Evolutionary conservation across 2,888 invertebrate genomes (phyloP), one percentile per base, ranked within the genome.

Genomic region (Mylabris sibirica): DNA sequence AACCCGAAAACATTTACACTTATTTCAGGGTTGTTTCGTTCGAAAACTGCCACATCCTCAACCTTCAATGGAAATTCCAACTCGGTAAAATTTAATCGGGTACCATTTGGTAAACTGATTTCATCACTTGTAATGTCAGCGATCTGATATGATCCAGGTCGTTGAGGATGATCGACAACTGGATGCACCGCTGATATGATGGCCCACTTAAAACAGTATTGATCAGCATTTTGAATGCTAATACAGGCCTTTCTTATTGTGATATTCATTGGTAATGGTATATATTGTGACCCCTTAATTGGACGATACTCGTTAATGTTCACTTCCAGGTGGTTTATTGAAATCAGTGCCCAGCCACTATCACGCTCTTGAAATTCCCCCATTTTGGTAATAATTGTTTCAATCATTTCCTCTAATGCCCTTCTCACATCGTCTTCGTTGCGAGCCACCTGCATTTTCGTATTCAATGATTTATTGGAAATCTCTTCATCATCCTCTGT

Each of bases 191-290:
- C 76, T 22, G 75, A 69, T 9, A 73, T 63, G 30, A 79, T 66
- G 38, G 75, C 69, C 76, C 76, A 78, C 2, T 72, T 72, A 66
- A 78, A 79, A 67, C 77, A 78, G 9, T 68, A 61, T 14, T 72
- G 22, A 68, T 79, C 79, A 6, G 72, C 8, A 67, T 77, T 79
- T 64, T 75, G 65, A 0, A 80, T 73, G 66, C 80, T 78, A n/a
- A 79, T 67, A 57, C 73, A 70, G 0, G 77, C 75, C 9, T 72
- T 63, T 26, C 70, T 77, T 3, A 30, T 69, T 60, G 65, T 35
- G 20, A 79, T 59, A 68, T 26, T 11, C 41, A n/a, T 2, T 0
- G 76, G 76, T 60, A 78, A n/a, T 14, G 75, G 68, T 34, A 80
- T 69, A 65, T 76, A 78, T 26, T 76, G 76, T 17, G 75, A 75